Evolutionary conservation across 2,888 invertebrate genomes (phyloP).

Genomic region (Griposia aprilina): DNA sequence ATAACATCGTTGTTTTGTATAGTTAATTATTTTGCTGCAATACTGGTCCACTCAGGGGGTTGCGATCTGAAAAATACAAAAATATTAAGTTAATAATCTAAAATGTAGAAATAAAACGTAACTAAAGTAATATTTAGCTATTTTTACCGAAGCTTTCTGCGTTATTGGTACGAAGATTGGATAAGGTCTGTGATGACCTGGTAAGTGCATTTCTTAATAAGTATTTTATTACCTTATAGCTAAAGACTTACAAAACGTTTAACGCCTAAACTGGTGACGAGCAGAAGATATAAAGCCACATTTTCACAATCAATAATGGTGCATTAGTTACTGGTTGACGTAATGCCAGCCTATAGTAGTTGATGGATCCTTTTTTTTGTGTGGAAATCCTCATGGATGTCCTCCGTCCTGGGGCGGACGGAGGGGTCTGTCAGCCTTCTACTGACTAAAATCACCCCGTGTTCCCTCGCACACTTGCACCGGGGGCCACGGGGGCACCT

Average conservation of each 20-base stretch:
- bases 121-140: not conserved
- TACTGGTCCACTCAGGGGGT: conserved; percentile 74
- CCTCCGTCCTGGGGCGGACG: too few species aligned
- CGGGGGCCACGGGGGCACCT: too few species aligned
- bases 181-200: not conserved
- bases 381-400: too few species aligned
- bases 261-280: not conserved
- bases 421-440: too few species aligned
- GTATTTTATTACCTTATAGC: not conserved
- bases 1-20: conserved; percentile 67
- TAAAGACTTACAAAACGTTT: not conserved
- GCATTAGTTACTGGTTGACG: not conserved
- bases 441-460: too few species aligned
- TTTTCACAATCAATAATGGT: not conserved
- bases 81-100: not conserved
- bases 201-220: not conserved
- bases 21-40: conserved; percentile 61
- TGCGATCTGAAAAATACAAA: conserved; percentile 78
- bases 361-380: not conserved
- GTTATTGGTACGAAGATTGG: not conserved
- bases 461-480: too few species aligned
- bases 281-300: not conserved
- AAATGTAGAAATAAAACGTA: not conserved
- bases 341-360: not conserved
- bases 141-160: not conserved